Percentiles rank a stretch among this genome's conserved stretches.
These are phyloP conservation scores for Pangasianodon gigas DNA, from an alignment of 2,113 vertebrate species.

Conservation along the genomic window DNA sequence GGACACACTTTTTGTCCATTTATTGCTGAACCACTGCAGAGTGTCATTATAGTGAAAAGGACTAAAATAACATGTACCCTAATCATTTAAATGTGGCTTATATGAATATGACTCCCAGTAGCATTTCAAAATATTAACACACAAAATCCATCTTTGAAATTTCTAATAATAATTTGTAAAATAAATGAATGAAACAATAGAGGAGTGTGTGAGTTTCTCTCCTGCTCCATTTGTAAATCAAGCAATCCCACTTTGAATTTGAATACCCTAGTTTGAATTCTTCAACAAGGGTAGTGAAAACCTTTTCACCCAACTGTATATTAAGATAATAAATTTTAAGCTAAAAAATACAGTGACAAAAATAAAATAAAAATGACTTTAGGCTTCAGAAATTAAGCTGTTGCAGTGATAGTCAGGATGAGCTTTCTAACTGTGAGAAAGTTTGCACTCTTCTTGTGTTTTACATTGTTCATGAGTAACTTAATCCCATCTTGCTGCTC, in stretches of 20 bases:
- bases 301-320: not conserved
- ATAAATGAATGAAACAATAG: not conserved
- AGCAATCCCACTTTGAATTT: not conserved
- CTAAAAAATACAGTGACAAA: not conserved
- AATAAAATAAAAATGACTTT: not conserved
- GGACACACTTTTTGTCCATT: not conserved
- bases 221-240: not conserved
- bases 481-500: constrained; percentile 39
- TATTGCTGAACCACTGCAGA: not conserved
- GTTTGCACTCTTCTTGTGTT: constrained; percentile 15
- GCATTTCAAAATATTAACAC: not conserved
- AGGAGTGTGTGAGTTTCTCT: not conserved
- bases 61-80: not conserved
- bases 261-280: not conserved
- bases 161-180: not conserved
- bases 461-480: constrained; percentile 34
- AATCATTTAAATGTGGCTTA: not conserved
- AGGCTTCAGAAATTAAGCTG: not conserved
- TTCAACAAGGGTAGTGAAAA: not conserved
- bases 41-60: not conserved
- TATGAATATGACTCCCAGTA: not conserved
- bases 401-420: not conserved
- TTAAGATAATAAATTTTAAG: not conserved
- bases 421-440: constrained; percentile 22
- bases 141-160: not conserved